These are phyloP conservation scores for Polypedilum pembai DNA, from an alignment of 1,140 invertebrate species.

Conservation along the genomic window DNA sequence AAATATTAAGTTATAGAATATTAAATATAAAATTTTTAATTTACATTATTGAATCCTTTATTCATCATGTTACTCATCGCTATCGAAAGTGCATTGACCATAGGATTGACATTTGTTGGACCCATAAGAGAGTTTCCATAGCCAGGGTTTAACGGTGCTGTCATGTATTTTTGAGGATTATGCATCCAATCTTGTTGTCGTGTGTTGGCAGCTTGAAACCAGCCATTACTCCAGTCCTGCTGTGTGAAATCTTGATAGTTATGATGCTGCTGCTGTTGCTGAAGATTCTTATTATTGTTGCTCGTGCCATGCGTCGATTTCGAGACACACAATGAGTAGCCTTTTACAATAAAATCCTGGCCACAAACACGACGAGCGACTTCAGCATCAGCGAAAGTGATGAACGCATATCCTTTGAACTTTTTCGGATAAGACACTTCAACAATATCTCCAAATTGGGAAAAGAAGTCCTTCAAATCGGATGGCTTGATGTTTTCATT, in stretches of 20 bases:
- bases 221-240: background rate
- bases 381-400: background rate
- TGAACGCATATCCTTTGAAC: conserved; percentile 21
- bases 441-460: background rate
- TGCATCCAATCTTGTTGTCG: background rate
- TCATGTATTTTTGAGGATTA: background rate
- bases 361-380: background rate
- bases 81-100: background rate
- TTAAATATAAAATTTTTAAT: background rate
- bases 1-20: background rate
- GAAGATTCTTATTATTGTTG: background rate
- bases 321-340: background rate
- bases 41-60: background rate
- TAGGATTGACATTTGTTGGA: conserved; percentile 21
- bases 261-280: background rate
- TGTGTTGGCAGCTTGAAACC: background rate
- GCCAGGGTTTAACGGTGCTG: background rate
- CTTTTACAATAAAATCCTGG: conserved; percentile 20
- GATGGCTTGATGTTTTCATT: background rate
- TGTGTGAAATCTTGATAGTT: background rate
- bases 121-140: background rate
- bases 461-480: background rate
- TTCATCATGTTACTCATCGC: conserved; percentile 25
- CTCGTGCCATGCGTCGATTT: conserved; percentile 7
- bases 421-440: background rate